phyloP scores from a whole-genome alignment of 2,113 vertebrate species.

The Scortum barcoo region DNA sequence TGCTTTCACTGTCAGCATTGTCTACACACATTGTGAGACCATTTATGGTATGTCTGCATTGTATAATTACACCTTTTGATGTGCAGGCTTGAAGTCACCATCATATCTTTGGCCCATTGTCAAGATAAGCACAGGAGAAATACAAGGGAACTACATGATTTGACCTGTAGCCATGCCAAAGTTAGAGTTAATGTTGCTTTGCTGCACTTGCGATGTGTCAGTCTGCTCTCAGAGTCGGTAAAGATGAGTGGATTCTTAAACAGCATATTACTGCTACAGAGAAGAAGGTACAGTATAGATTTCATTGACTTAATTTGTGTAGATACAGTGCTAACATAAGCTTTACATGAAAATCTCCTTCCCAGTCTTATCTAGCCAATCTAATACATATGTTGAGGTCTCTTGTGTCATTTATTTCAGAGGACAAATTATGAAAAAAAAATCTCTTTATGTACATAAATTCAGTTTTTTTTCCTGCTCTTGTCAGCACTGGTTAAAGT shows the following conservation, averaged over 20 bases:
- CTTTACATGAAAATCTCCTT: slow-evolving; percentile 3
- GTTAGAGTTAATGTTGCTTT: slow-evolving; percentile 25
- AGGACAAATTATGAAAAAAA: slow-evolving; percentile 16
- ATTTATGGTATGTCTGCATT: slow-evolving; percentile 11
- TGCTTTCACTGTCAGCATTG: slow-evolving; percentile 26
- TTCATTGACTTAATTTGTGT: background rate
- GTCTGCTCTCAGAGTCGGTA: slow-evolving; percentile 38
- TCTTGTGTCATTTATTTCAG: slow-evolving; percentile 24
- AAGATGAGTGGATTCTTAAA: slow-evolving; percentile 28
- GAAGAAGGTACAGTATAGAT: background rate
- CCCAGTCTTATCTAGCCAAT: slow-evolving; percentile 3
- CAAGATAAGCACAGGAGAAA: slow-evolving; percentile 25
- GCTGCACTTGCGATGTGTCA: slow-evolving; percentile 11
- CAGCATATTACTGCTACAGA: slow-evolving; percentile 4
- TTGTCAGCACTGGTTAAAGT: slow-evolving; percentile 54
- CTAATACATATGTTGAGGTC: slow-evolving; percentile 7
- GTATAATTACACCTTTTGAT: slow-evolving; percentile 10
- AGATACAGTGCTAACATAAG: slow-evolving; percentile 14
- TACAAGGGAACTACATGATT: slow-evolving; percentile 32
- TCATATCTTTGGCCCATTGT: slow-evolving; percentile 3
- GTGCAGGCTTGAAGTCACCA: background rate
- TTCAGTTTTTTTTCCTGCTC: slow-evolving; percentile 28
- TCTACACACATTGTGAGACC: background rate
- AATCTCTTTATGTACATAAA: slow-evolving; percentile 57
- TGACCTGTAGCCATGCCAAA: slow-evolving; percentile 50